Conservation (phyloP, 2,113 vertebrate genomes). For the Caranx ignobilis region DNA sequence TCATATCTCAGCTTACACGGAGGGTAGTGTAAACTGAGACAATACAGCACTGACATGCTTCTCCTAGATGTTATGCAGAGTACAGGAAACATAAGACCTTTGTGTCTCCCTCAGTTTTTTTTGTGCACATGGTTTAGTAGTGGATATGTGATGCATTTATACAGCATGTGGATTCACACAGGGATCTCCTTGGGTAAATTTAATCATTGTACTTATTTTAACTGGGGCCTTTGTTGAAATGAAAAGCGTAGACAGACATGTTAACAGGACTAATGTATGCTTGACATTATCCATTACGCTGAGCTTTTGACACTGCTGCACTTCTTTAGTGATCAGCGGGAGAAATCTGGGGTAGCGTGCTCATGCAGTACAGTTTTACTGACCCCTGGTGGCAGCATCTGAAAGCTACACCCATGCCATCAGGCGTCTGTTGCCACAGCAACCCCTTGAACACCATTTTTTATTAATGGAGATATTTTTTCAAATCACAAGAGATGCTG, state of each 20-base stretch:
- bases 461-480: not conserved
- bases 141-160: not conserved
- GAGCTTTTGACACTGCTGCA: conserved; percentile 28
- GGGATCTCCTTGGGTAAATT: not conserved
- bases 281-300: conserved; percentile 24
- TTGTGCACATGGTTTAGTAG: conserved; percentile 13
- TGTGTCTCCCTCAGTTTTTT: conserved; percentile 41
- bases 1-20: conserved; percentile 42
- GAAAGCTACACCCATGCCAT: conserved; percentile 12
- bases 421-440: conserved; percentile 57
- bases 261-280: conserved; percentile 14
- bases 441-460: conserved; percentile 21
- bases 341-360: not conserved
- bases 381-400: conserved; percentile 67
- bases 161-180: not conserved
- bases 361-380: conserved; percentile 7
- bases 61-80: conserved; percentile 41
- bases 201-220: conserved; percentile 4
- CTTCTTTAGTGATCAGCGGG: conserved; percentile 19
- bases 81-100: conserved; percentile 46
- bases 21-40: conserved; percentile 40
- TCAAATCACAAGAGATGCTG: not conserved
- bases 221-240: not conserved
- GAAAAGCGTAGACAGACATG: not conserved
- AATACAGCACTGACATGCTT: conserved; percentile 16